phyloP scores from a whole-genome alignment of 2,888 invertebrate genomes.

The Philereme vetulata region DNA sequence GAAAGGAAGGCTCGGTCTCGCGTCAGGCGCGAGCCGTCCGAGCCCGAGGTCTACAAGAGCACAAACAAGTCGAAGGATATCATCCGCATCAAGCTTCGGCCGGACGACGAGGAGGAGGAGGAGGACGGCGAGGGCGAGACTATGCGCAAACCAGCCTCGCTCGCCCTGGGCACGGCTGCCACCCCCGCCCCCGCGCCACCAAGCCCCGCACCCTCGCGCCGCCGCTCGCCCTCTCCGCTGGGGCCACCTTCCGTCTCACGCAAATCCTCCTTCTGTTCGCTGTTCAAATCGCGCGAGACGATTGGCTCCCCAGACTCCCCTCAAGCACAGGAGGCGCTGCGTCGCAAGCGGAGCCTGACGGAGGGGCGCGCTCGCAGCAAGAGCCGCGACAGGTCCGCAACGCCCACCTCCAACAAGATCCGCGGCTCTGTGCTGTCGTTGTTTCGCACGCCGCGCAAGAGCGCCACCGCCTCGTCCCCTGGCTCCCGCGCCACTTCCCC shows the following conservation, averaged over 20 bases:
- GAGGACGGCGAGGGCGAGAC: constrained; percentile 50
- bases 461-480: constrained; percentile 63
- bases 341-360: constrained; percentile 71
- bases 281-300: constrained; percentile 89
- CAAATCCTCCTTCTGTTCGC: constrained; percentile 91
- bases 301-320: constrained; percentile 86
- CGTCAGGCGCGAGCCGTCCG: constrained; percentile 60
- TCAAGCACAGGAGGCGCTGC: constrained; percentile 75
- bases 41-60: constrained; percentile 64
- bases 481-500: constrained; percentile 68
- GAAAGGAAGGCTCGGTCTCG: constrained; percentile 62
- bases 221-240: constrained; percentile 86
- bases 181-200: constrained; percentile 43
- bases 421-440: constrained; percentile 87
- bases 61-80: constrained; percentile 66
- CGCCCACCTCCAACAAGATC: constrained; percentile 84
- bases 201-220: constrained; percentile 40
- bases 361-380: constrained; percentile 86
- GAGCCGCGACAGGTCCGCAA: constrained; percentile 85
- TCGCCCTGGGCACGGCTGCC: constrained; percentile 71
- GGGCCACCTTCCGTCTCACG: constrained; percentile 85
- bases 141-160: constrained; percentile 83
- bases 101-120: constrained; percentile 88
- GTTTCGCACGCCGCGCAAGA: constrained; percentile 83
- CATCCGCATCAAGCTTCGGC: constrained; percentile 88